Base-by-base conservation (phyloP, 1,140 invertebrate species). In the Tetranychus urticae region DNA sequence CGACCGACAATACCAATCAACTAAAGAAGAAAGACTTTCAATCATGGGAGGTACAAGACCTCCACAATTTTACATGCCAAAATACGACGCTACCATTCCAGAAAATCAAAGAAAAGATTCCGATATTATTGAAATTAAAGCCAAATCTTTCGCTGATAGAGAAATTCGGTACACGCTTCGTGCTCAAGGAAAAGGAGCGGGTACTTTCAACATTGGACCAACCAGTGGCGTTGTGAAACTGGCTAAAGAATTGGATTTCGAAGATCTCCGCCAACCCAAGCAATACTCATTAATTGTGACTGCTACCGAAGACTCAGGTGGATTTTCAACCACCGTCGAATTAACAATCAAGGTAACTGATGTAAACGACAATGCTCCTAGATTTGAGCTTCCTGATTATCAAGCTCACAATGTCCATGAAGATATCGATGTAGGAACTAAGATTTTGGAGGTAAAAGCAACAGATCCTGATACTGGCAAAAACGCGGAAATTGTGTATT, bases 41-140 rank as follows among this genome's bases (percentile, higher is more conserved):
- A 92, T 92, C 69, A 86, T 92, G 31, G 89, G 88, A 33, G 89
- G 88, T 54, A 91, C 92, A 71, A 77, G 88, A 23, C 85, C 88
- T 1, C 89, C 89, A 0, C 89, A 93, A 71, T 93, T 93, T 73
- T 93, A 91, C 69, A 84, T 92, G 78, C 82, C 83, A 3, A 84
- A 82, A 66, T 92, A 92, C 70, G 87, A 90, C 69, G 86, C 88
- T 0, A 88, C 90, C 73, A 92, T 92, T 68, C 88, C 88, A 1
- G 89, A 93, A 73, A 92, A 92, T 72, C 86, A 91, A 73, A 88
- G 87, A 71, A 93, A 93, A 73, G 88, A 93, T 72, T 89, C 88
- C 34, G 88, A 92, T 70, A 92, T 93, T 48, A 92, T 93, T 71
- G 91, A 88, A 48, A 88, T 93, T 61, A 92, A 92, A 76, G 88